Base-by-base conservation (phyloP, 1,140 invertebrate species). In the Pseudomyrmex concolor region DNA sequence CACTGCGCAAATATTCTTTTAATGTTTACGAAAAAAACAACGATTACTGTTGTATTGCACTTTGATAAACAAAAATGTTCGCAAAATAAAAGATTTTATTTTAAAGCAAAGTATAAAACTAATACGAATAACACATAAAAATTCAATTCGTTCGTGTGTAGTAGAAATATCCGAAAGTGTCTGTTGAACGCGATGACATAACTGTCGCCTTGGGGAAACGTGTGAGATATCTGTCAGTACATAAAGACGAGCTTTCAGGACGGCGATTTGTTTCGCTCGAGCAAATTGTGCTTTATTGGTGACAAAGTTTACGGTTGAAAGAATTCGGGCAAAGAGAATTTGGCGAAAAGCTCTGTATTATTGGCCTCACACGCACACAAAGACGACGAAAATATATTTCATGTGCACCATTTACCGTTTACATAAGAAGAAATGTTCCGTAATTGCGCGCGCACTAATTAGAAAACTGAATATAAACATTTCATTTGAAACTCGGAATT, bases 401-500 rank as follows among this genome's bases (percentile, higher is more conserved):
- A 7, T 7, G 34, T 34, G 34, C 5, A 2, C 34, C 34, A 57
- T 17, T 51, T 64, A 34, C 48, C n/a, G 12, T 12, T 76, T 12
- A 25, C 19, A 25, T 63, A 50, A 48, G 48, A 0, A 59, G 57
- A 67, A 43, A 54, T 43, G 2, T 17, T 5, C 9, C 5, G 15
- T 74, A 77, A 66, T 66, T 45, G 34, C 19, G 55, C 25, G 17
- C 43, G 10, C 10, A 10, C 17, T 64, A 78, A 57, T 78, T 70
- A 78, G 51, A 68, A 70, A 68, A 78, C 34, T 55, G 19, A 70
- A 70, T 50, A 80, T 80, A 48, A 70, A 25, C 19, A 51, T 71
- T 71, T 48, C n/a, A 12, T 13, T 80, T 19, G 43, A 48, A 15
- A 19, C 19, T 45, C 25, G 15, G 13, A 9, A 67, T 48, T 71